Conservation (phyloP, 2,888 invertebrate genomes). For the Lasioglossum calceatum region DNA sequence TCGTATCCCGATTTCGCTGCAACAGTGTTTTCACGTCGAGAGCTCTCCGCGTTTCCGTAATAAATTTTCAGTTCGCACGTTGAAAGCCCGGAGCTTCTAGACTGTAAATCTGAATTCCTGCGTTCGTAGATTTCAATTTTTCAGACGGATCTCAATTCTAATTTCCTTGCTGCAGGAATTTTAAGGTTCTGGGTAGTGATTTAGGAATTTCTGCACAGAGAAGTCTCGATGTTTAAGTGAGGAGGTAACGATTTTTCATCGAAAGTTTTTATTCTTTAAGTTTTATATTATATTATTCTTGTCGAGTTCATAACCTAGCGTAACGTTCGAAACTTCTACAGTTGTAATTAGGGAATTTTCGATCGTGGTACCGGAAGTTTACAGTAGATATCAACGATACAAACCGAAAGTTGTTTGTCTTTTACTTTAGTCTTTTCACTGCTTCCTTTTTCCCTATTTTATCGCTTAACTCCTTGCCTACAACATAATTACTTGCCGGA, state of each 20-base stretch:
- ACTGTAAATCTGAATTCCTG: neutral
- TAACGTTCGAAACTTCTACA: neutral
- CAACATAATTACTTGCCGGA: slow-evolving; percentile 12
- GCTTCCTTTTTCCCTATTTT: neutral
- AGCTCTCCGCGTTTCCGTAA: neutral
- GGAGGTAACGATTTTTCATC: neutral
- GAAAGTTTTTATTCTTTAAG: neutral
- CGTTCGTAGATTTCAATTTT: slow-evolving; percentile 4
- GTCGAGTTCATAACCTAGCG: neutral
- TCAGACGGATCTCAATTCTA: neutral
- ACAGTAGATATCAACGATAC: neutral
- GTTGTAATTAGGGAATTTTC: neutral
- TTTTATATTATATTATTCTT: neutral
- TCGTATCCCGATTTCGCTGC: neutral
- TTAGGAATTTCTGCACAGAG: neutral
- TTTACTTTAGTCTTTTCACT: neutral
- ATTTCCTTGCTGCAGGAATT: neutral
- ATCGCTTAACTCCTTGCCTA: neutral
- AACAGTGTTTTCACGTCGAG: neutral
- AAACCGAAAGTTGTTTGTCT: neutral
- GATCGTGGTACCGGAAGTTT: neutral
- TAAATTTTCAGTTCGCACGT: neutral
- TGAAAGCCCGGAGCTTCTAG: neutral
- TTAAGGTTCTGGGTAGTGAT: neutral
- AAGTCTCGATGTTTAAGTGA: neutral